Evolutionary conservation across 2,888 invertebrate species (phyloP), one percentile per base, ranked within the genome.

Genomic region (Campoletis raptor): DNA sequence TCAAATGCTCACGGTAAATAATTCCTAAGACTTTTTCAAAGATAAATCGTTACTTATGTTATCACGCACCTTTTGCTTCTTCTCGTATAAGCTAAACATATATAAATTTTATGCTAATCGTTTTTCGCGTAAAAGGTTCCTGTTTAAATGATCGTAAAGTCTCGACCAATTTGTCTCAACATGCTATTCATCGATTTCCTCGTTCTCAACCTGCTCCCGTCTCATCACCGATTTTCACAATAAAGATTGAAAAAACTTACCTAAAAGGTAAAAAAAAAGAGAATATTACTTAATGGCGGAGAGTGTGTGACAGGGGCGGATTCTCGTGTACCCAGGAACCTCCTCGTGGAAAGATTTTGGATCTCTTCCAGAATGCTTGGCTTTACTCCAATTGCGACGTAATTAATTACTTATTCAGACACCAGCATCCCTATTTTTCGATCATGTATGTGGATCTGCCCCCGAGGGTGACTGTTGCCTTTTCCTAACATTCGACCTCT

Each of bases 351-450:
- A 79, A 87, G 79, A 64, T 86, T 87, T 88, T 89, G 89, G 89
- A 89, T 83, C 81, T 87, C 85, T 88, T 88, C 89, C 88, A 89
- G 88, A 86, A 88, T 89, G 69, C 85, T 88, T 89, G 88, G 88
- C 88, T 83, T 66, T 73, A 82, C 83, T 88, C 89, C 88, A 89
- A 89, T 89, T 86, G 87, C 83, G 72, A 81, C 84, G 88, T 89
- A 89, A 89, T 89, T 88, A 88, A 89, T 89, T 88, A 88, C 88
- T 88, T 88, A 88, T 89, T 89, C 88, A 88, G 86, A 80, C 74
- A 52, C 72, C 81, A 57, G 81, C 78, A 74, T 78, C 61, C 52
- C 73, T 74, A 72, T 78, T 77, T 74, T 81, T 73, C 48, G 12
- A 3, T n/a, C 9, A 9, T 64, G 45, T 40, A 74, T 69, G 37